Conservation (phyloP, 2,113 vertebrate species). For the Rousettus leschenaultii region DNA sequence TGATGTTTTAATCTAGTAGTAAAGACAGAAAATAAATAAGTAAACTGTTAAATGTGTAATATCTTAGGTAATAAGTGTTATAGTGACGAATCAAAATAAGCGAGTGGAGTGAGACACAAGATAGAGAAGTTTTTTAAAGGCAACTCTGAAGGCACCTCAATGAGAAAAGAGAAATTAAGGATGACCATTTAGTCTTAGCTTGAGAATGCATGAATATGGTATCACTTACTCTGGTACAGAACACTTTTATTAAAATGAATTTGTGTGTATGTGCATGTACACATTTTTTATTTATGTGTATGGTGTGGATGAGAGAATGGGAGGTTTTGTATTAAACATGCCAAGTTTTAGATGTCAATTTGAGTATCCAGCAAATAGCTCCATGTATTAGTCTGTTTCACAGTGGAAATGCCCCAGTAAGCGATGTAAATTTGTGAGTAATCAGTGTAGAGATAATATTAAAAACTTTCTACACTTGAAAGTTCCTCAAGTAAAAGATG, state of each 20-base stretch:
- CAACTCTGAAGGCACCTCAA: not conserved
- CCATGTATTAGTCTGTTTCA: not conserved
- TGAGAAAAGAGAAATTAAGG: not conserved
- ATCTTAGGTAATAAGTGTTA: not conserved
- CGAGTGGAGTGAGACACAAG: not conserved
- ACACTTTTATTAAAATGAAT: not conserved
- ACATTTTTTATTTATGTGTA: not conserved
- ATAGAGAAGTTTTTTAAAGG: not conserved
- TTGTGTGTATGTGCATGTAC: not conserved
- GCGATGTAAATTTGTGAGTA: not conserved
- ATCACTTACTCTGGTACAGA: not conserved
- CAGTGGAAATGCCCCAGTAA: not conserved
- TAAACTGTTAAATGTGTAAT: not conserved
- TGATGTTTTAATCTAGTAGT: not conserved
- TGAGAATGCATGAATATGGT: not conserved
- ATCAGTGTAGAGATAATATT: not conserved
- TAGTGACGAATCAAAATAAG: not conserved
- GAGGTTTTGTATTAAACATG: not conserved
- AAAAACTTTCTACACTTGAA: not conserved
- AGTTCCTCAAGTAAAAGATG: not conserved
- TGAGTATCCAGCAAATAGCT: not conserved
- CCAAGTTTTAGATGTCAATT: not conserved
- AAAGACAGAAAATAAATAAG: not conserved
- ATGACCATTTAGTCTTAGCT: not conserved
- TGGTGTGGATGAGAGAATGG: not conserved